Percentiles rank a stretch among this genome's conserved stretches.
Conservation (phyloP, 2,888 invertebrate genomes). For the Hydropsyche betteni region DNA sequence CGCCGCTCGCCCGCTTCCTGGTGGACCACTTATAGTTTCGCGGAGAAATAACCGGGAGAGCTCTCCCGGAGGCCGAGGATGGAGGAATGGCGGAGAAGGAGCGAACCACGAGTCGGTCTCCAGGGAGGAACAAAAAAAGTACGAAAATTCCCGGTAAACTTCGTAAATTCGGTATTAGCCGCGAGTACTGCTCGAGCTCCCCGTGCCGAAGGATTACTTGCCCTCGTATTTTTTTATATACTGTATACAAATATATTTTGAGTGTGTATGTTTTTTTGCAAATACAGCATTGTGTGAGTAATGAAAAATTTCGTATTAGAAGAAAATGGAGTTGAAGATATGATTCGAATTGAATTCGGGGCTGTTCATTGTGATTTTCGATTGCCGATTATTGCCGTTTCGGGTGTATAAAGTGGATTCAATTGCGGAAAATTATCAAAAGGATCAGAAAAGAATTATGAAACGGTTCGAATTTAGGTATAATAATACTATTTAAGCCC, state of each 20-base stretch:
- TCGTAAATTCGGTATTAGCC: conserved; percentile 28
- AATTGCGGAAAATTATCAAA: background rate
- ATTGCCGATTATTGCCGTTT: background rate
- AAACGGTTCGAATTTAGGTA: background rate
- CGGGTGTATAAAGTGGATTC: background rate
- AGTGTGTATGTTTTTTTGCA: no score
- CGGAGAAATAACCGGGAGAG: conserved; percentile 12
- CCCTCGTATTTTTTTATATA: background rate
- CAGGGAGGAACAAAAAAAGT: conserved; percentile 19
- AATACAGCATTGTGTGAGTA: no score
- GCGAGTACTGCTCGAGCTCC: conserved; percentile 11
- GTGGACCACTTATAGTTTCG: conserved; percentile 22
- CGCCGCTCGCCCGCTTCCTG: background rate
- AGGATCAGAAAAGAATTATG: conserved; percentile 17
- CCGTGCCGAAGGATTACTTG: background rate
- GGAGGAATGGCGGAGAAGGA: background rate
- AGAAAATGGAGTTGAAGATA: no score
- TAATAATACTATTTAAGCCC: conserved; percentile 8
- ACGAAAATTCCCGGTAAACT: conserved; percentile 26
- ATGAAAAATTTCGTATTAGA: no score
- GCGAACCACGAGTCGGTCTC: conserved; percentile 4
- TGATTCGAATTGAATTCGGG: background rate
- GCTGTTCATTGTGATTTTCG: background rate
- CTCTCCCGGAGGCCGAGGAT: background rate
- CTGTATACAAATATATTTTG: no score